Conservation (phyloP, 2,797 vertebrate species). For the Ctenosaura bakeri region DNA sequence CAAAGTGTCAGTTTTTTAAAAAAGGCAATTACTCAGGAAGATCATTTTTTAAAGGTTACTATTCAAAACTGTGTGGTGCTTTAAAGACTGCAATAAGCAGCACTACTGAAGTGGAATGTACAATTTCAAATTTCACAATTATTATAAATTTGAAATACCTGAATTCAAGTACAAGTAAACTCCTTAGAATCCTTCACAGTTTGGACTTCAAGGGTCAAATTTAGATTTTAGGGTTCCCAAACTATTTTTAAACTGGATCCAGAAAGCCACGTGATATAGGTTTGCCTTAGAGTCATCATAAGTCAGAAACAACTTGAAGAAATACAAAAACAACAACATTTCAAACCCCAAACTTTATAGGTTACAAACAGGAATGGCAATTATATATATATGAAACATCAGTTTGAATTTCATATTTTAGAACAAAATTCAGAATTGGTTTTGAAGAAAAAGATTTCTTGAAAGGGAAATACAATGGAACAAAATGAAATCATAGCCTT, state of each 20-base stretch:
- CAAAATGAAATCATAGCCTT: neutral
- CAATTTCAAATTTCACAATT: neutral
- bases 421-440: neutral
- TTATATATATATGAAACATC: neutral
- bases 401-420: neutral
- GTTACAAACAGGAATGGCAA: neutral
- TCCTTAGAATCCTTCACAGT: neutral
- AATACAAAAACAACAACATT: no score
- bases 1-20: neutral
- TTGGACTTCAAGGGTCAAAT: neutral
- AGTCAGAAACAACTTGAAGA: no score
- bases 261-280: neutral
- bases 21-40: slow-evolving; percentile 9
- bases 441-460: neutral
- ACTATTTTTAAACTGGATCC: neutral
- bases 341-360: neutral
- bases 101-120: neutral
- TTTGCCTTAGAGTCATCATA: no score
- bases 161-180: neutral
- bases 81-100: neutral
- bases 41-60: neutral
- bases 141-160: neutral
- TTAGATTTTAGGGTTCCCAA: slow-evolving; percentile 4
- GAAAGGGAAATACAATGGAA: neutral
- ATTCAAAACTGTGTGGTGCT: neutral